phyloP scores from a whole-genome alignment of 2,888 invertebrate species.

The Fissipunctia ypsillon region DNA sequence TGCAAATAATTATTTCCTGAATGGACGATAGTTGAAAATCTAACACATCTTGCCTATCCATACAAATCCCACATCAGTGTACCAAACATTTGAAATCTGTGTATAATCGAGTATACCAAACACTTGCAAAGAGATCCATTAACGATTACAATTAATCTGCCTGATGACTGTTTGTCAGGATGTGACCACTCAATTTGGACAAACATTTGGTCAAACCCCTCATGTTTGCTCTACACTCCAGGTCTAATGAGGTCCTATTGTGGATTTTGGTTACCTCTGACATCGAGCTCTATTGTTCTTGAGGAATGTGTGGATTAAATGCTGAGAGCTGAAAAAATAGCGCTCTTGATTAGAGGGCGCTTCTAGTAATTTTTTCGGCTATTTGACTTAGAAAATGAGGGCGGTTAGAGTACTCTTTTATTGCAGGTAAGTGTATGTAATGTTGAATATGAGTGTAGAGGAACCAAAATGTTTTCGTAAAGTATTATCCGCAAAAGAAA shows the following conservation, averaged over 20 bases:
- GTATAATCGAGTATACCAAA: conserved; percentile 71
- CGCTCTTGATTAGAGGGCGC: conserved; percentile 17
- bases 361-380: conserved; percentile 10
- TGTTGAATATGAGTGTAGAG: no score
- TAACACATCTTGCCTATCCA: conserved; percentile 15
- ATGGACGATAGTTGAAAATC: background rate
- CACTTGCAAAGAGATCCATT: conserved; percentile 83
- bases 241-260: conserved; percentile 85
- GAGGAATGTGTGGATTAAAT: conserved; percentile 47
- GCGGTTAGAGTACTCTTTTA: background rate
- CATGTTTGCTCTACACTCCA: conserved; percentile 85
- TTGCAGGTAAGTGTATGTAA: background rate
- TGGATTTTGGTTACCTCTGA: conserved; percentile 69
- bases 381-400: conserved; percentile 8
- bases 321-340: conserved; percentile 47
- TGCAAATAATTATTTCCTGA: background rate
- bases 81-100: conserved; percentile 63
- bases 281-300: conserved; percentile 60
- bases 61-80: conserved; percentile 26
- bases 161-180: conserved; percentile 88
- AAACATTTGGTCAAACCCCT: conserved; percentile 82
- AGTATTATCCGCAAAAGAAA: background rate
- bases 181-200: conserved; percentile 84
- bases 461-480: background rate
- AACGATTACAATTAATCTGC: conserved; percentile 88